Percentiles rank a stretch among this genome's conserved stretches.
phyloP scores from a whole-genome alignment of 2,888 invertebrate genomes.

The Aplocera efformata region DNA sequence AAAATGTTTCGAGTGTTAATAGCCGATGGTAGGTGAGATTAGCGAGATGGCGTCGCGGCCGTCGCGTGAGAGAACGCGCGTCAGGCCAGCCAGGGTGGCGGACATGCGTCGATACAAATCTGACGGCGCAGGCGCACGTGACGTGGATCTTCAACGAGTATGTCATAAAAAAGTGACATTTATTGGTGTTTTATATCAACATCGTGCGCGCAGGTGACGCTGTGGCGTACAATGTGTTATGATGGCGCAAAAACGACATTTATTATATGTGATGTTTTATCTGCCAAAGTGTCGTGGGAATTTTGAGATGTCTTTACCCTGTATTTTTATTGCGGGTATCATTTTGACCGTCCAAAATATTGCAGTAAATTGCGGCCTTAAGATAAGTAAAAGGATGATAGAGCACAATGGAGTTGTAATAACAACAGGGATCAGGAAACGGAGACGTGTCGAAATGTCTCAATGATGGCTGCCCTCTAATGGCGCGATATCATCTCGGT shows the following conservation, averaged over 20 bases:
- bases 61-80: slow-evolving; percentile 62
- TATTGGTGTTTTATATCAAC: slow-evolving; percentile 78
- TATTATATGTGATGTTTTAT: slow-evolving; percentile 50
- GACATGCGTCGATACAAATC: slow-evolving; percentile 66
- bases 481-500: slow-evolving; percentile 75
- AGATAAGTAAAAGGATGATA: slow-evolving; percentile 26
- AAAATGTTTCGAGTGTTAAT: slow-evolving; percentile 57
- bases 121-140: slow-evolving; percentile 68
- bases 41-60: slow-evolving; percentile 39
- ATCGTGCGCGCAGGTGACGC: slow-evolving; percentile 67
- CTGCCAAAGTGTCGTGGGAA: slow-evolving; percentile 64
- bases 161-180: slow-evolving; percentile 78
- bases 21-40: slow-evolving; percentile 59
- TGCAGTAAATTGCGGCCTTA: slow-evolving; percentile 29
- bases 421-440: slow-evolving; percentile 58
- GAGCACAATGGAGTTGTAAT: slow-evolving; percentile 56
- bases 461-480: slow-evolving; percentile 66
- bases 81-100: slow-evolving; percentile 58
- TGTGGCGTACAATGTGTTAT: slow-evolving; percentile 61
- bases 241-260: slow-evolving; percentile 69
- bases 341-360: slow-evolving; percentile 30
- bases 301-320: slow-evolving; percentile 45
- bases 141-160: slow-evolving; percentile 62
- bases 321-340: slow-evolving; percentile 41
- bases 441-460: slow-evolving; percentile 73